Conservation (phyloP, 2,113 vertebrate genomes). For the Lamprologus lemairii region DNA sequence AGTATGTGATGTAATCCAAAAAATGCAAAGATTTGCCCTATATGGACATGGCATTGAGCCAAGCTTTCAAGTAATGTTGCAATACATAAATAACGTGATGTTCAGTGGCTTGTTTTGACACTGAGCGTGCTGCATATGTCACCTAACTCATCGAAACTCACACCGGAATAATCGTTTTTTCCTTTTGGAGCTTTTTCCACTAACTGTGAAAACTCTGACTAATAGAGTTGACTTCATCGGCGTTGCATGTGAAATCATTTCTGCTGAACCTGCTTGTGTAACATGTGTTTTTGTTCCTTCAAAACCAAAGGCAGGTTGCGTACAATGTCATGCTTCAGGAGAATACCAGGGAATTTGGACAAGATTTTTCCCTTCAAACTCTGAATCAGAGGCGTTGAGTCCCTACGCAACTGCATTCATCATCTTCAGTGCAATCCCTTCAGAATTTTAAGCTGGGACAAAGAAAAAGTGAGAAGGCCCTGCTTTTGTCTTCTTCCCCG, state of each 20-base stretch:
- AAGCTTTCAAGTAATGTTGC: background rate
- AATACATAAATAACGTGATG: background rate
- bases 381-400: background rate
- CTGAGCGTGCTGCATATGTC: accelerated
- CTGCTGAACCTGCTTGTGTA: background rate
- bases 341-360: background rate
- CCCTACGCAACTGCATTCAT: background rate
- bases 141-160: background rate
- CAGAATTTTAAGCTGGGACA: background rate
- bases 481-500: background rate
- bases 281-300: background rate
- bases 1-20: background rate
- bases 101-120: background rate
- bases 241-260: background rate
- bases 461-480: background rate
- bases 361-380: background rate
- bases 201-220: background rate
- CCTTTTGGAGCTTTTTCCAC: background rate
- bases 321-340: background rate
- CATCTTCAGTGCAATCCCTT: background rate
- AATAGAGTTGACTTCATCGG: background rate
- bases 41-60: background rate
- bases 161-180: accelerated
- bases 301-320: background rate
- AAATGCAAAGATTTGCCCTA: background rate